phyloP scores from a whole-genome alignment of 2,888 invertebrate species.

The Craniophora ligustri region DNA sequence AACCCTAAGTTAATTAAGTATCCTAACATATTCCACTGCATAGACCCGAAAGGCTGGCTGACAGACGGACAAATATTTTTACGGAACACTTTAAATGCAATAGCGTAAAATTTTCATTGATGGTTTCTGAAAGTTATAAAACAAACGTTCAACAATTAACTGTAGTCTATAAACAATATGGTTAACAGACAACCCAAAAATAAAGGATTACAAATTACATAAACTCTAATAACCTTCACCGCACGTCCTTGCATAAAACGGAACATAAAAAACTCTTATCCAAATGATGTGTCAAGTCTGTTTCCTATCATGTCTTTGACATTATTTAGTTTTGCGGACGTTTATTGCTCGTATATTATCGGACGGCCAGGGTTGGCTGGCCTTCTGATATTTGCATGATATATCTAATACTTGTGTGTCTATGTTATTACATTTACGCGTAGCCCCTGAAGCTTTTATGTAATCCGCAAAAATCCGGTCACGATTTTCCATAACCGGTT shows the following conservation, averaged over 20 bases:
- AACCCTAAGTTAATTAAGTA: no score
- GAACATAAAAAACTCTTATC: conserved; percentile 21
- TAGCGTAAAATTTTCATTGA: no score
- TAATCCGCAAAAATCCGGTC: conserved; percentile 7
- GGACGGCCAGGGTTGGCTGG: conserved; percentile 8
- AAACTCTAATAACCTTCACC: conserved; percentile 33
- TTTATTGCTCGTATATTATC: conserved; percentile 35
- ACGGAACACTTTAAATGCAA: no score
- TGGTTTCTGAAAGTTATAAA: not conserved
- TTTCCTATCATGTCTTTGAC: conserved; percentile 37
- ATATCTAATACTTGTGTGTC: conserved; percentile 32
- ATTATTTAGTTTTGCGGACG: conserved; percentile 39
- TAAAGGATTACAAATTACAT: conserved; percentile 12
- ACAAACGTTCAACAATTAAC: not conserved
- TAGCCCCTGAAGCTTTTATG: conserved; percentile 17
- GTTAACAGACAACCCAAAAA: conserved; percentile 9
- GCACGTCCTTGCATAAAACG: conserved; percentile 32
- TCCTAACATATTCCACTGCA: no score
- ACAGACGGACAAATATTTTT: no score
- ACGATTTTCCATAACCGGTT: no score
- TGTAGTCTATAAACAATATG: not conserved
- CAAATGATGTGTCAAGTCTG: conserved; percentile 23
- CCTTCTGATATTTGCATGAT: conserved; percentile 39
- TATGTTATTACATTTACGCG: conserved; percentile 16
- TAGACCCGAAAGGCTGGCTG: no score